phyloP scores from a whole-genome alignment of 2,888 invertebrate species.

The Apodemia zela region DNA sequence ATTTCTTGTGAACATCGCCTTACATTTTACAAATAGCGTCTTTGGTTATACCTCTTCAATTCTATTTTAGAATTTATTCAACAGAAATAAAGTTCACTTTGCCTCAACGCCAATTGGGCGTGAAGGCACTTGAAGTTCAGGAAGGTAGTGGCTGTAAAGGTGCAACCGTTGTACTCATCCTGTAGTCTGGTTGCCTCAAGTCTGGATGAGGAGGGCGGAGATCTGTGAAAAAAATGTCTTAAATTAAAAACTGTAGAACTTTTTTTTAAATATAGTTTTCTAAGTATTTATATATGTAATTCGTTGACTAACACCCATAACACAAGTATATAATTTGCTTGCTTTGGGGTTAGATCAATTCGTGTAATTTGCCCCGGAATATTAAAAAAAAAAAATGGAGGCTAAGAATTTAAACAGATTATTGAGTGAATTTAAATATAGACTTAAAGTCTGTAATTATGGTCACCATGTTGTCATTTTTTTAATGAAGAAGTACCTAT shows the following conservation, averaged over 20 bases:
- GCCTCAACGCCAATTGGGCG: constrained; percentile 74
- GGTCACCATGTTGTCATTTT: too few relatives aligned
- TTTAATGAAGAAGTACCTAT: too few relatives aligned
- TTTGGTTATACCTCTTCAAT: constrained; percentile 24
- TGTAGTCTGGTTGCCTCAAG: constrained; percentile 63
- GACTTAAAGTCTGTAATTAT: too few relatives aligned
- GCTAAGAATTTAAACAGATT: too few relatives aligned
- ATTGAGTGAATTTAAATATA: too few relatives aligned
- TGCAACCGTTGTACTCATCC: constrained; percentile 54
- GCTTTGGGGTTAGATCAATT: too few relatives aligned
- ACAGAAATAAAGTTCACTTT: constrained; percentile 19
- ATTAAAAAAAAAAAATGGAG: too few relatives aligned
- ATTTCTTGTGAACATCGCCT: constrained; percentile 8
- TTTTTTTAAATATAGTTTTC: too few relatives aligned
- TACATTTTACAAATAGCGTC: constrained; percentile 25
- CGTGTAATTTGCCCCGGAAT: too few relatives aligned
- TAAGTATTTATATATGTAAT: too few relatives aligned
- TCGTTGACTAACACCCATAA: too few relatives aligned
- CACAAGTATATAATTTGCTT: too few relatives aligned
- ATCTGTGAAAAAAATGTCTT: constrained; percentile 41
- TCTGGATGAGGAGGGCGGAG: constrained; percentile 60
- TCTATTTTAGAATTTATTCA: constrained; percentile 18
- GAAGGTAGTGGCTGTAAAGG: constrained; percentile 67
- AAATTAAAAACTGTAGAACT: neutral
- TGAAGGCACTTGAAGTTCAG: constrained; percentile 72